Evolutionary conservation across 2,888 invertebrate genomes (phyloP).

Genomic region (Ochropleura plecta): DNA sequence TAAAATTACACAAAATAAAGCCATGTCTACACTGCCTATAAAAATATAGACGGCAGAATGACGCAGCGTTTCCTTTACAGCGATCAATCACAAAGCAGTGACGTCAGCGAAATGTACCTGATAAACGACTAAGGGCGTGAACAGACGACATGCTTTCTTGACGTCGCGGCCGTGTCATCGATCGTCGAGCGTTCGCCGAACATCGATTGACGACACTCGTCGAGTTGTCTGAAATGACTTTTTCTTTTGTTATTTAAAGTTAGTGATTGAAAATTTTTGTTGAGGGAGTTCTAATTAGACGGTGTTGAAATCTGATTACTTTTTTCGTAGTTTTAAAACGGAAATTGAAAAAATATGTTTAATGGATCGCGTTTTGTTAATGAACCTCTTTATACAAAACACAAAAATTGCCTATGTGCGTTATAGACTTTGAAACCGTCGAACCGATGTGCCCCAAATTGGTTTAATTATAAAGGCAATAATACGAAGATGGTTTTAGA

Average conservation of each 20-base stretch:
- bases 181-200: conserved; percentile 30
- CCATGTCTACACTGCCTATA: conserved; percentile 7
- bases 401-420: no score
- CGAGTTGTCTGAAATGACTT: conserved; percentile 12
- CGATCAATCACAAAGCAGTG: conserved; percentile 61
- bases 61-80: conserved; percentile 43
- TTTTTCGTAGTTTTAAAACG: conserved; percentile 7
- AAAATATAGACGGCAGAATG: conserved; percentile 43
- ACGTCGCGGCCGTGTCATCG: conserved; percentile 24
- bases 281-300: conserved; percentile 19
- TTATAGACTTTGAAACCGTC: no score
- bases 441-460: no score
- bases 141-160: conserved; percentile 39
- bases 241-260: conserved; percentile 2
- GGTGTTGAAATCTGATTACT: conserved; percentile 7
- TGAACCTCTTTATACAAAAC: background rate
- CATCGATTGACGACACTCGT: conserved; percentile 26
- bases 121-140: conserved; percentile 49
- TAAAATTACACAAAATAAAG: conserved; percentile 9
- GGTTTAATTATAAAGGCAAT: no score
- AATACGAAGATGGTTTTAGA: no score
- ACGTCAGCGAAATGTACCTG: conserved; percentile 53
- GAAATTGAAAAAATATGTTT: background rate
- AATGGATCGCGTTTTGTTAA: background rate
- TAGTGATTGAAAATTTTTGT: conserved; percentile 5